Base-by-base conservation (phyloP, 1,140 invertebrate species). In the Bombus haemorrhoidalis region DNA sequence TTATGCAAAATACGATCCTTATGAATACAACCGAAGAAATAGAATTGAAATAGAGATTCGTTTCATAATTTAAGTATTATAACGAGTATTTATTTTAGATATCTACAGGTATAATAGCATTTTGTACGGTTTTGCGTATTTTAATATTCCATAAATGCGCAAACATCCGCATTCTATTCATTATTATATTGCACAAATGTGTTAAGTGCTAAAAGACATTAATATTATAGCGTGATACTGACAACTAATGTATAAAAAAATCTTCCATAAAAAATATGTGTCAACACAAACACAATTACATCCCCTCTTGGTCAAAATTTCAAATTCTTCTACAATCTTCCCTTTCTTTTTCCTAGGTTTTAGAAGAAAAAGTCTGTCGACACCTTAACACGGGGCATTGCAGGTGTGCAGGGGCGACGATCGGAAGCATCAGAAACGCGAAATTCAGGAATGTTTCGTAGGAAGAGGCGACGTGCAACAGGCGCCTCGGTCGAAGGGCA, bases 401-500 rank as follows among this genome's bases (percentile, higher is more conserved):
- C 34, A 8, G 15, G 32, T 28, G 32, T 9, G 1, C n/a, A 43
- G 28, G 18, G 2, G 13, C 28, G 32, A n/a, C 68, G 41, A 86
- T 57, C 83, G 74, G 80, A 59, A 53, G 66, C 74, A 81, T 89
- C 73, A 85, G 57, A 81, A 78, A 47, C 79, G 74, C 71, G 80
- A 90, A 90, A 81, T 86, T 88, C 88, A 75, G 79, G 80, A 87
- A 90, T 90, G 87, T 90, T 90, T 90, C 86, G 89, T 86, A 86
- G 89, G 86, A 80, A 83, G 83, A 91, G 85, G 87, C 84, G 74
- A 57, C 75, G 37, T 87, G 93, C 93, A 94, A 93, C 93, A 94
- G 93, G 93, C 93, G 85, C 75, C 83, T 87, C 82, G 86, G 83
- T 89, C 75, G 79, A 83, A 78, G 85, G 83, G 87, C 83, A 87